These are phyloP conservation scores for Lysandra coridon DNA, from an alignment of 2,888 invertebrate genomes.

Conservation along the genomic window DNA sequence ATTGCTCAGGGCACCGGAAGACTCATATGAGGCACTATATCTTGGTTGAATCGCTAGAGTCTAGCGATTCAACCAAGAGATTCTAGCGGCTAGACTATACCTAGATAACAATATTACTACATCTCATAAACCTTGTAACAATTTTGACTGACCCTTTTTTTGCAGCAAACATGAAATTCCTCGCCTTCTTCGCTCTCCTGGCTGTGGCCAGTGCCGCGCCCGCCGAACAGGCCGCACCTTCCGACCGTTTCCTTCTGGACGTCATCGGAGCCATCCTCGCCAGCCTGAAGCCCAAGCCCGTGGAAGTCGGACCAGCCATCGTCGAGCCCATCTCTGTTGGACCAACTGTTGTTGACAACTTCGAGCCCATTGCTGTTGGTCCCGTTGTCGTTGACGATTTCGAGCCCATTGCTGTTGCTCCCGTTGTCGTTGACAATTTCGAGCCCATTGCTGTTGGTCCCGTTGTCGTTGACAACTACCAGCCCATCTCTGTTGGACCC, in stretches of 20 bases:
- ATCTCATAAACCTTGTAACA: neutral
- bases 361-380: slow-evolving; percentile 27
- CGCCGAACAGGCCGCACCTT: neutral
- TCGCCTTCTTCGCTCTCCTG: slow-evolving; percentile 36
- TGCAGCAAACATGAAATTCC: slow-evolving; percentile 37
- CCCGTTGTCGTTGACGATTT: slow-evolving; percentile 39
- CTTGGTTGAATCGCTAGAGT: no score
- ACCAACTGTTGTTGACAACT: slow-evolving; percentile 36
- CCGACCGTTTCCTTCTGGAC: slow-evolving; percentile 17
- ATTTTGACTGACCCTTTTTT: neutral
- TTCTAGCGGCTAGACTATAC: no score
- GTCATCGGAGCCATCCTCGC: slow-evolving; percentile 31
- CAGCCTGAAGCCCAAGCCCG: slow-evolving; percentile 33
- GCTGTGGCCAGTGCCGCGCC: slow-evolving; percentile 26
- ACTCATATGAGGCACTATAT: no score
- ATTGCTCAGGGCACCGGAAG: no score
- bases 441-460: neutral
- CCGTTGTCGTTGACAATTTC: slow-evolving; percentile 36
- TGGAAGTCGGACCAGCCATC: slow-evolving; percentile 38
- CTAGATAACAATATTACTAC: neutral
- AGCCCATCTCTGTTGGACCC: neutral
- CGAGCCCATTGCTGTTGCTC: slow-evolving; percentile 34
- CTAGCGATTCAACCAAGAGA: no score
- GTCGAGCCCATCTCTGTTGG: slow-evolving; percentile 36
- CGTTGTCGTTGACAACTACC: neutral